Conservation (phyloP, 37 sponge, comb jelly and placozoan genomes). For the Halisarca cf. caerulea region DNA sequence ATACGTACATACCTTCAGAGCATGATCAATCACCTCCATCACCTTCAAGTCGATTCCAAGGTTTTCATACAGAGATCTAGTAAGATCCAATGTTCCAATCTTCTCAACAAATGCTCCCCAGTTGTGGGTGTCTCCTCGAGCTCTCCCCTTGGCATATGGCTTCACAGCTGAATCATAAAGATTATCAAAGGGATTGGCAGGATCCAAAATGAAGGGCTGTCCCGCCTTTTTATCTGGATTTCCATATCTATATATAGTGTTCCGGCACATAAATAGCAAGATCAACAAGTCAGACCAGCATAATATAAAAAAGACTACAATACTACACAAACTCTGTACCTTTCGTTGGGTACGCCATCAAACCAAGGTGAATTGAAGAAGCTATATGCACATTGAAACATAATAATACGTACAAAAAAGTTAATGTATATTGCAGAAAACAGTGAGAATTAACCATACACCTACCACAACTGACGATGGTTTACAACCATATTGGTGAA, state of each 20-base stretch:
- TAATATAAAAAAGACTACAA: no score
- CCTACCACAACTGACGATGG: no score
- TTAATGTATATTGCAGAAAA: no score
- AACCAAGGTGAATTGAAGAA: neutral
- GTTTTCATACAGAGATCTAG: neutral
- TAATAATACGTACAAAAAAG: no score
- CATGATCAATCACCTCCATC: no score
- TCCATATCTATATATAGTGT: neutral
- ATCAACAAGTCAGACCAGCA: neutral
- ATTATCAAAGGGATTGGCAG: conserved; percentile 74
- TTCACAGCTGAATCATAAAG: conserved; percentile 55
- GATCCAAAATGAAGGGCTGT: conserved; percentile 56
- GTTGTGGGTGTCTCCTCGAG: conserved; percentile 33
- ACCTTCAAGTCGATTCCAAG: no score
- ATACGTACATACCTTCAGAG: neutral
- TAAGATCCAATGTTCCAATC: conserved; percentile 50
- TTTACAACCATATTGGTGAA: no score
- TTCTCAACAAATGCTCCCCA: conserved; percentile 33
- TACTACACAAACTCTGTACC: no score
- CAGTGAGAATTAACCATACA: no score
- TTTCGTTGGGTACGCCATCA: no score
- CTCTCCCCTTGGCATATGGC: conserved; percentile 5
- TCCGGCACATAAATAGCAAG: neutral
- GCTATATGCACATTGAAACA: no score
- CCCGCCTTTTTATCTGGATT: neutral